phyloP scores from a whole-genome alignment of 2,888 invertebrate species.

The Pilophorus perplexus region DNA sequence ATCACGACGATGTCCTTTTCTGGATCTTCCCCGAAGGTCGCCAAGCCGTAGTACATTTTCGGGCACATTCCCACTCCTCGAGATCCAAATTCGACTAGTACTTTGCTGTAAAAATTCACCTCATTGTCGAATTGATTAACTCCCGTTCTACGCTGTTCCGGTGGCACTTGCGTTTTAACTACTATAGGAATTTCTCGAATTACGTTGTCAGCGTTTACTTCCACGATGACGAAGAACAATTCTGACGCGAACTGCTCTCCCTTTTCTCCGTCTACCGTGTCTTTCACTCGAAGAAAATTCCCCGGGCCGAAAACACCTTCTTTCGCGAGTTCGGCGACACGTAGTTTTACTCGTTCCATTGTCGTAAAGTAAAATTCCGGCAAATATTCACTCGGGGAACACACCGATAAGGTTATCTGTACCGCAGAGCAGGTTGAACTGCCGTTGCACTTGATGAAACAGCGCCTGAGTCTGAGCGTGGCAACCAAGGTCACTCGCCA shows the following conservation, averaged over 20 bases:
- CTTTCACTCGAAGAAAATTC: constrained; percentile 9
- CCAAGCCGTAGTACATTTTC: constrained; percentile 41
- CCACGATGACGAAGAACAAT: constrained; percentile 43
- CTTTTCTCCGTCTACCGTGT: constrained; percentile 1
- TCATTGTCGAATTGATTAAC: constrained; percentile 48
- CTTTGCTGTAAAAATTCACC: constrained; percentile 43
- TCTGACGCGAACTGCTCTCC: constrained; percentile 45
- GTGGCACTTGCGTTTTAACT: constrained; percentile 40
- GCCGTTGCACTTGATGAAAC: too few relatives aligned
- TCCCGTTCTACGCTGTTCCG: constrained; percentile 3
- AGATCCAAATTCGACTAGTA: constrained; percentile 43
- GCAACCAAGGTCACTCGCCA: too few relatives aligned
- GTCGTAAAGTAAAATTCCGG: too few relatives aligned
- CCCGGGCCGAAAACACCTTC: constrained; percentile 37
- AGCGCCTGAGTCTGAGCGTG: too few relatives aligned
- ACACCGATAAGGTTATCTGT: too few relatives aligned
- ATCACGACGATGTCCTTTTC: constrained; percentile 48
- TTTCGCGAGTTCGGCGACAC: background rate
- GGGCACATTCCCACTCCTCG: constrained; percentile 41
- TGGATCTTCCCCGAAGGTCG: background rate
- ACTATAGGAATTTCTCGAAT: constrained; percentile 34
- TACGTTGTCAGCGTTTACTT: background rate
- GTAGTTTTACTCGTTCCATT: too few relatives aligned
- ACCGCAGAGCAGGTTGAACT: too few relatives aligned
- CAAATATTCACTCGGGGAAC: too few relatives aligned